Base-by-base conservation (phyloP, 2,888 invertebrate species). In the Melolontha melolontha region DNA sequence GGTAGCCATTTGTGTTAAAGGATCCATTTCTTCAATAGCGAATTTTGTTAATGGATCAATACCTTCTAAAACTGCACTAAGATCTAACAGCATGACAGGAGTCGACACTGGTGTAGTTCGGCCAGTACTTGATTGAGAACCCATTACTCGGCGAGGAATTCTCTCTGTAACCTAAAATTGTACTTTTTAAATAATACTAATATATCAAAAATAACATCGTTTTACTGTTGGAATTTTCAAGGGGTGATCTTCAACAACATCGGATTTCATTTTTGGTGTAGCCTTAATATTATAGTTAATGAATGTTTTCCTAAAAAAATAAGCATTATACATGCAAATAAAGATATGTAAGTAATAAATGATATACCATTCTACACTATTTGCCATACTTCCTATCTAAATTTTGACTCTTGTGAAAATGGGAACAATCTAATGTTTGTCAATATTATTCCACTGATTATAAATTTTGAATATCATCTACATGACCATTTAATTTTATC, bases 11-110 rank as follows among this genome's bases (percentile, higher is more conserved):
- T 87, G 87, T 1, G 89, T 87, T 17, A 90, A 81, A 1, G 91
- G 90, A 81, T 91, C 91, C 78, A 89, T 82, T 72, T 89, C 87
- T 71, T 87, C 85, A 62, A 86, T 84, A 1, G 89, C 90, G 82
- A 92, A 90, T 76, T 90, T 89, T 16, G 91, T 91, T 27, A 93
- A 82, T 0, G 93, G 93, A 84, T 93, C 93, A 0, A 88, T 85
- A 29, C 92, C 92, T 78, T 92, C 92, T 2, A 93, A 80, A 39
- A 89, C 87, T 6, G 84, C 80, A 66, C 86, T 81, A 11, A 89
- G 75, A 76, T 89, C 88, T 39, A 87, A 82, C 42, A 86, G 79
- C 67, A 81, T 79, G 10, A 80, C 74, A 49, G 81, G 79, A 29
- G 81, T 79, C 27, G 81, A 80, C 14, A 81, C 73, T 27, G 85